Conservation (phyloP, 2,888 invertebrate genomes). For the Chironomus riparius region DNA sequence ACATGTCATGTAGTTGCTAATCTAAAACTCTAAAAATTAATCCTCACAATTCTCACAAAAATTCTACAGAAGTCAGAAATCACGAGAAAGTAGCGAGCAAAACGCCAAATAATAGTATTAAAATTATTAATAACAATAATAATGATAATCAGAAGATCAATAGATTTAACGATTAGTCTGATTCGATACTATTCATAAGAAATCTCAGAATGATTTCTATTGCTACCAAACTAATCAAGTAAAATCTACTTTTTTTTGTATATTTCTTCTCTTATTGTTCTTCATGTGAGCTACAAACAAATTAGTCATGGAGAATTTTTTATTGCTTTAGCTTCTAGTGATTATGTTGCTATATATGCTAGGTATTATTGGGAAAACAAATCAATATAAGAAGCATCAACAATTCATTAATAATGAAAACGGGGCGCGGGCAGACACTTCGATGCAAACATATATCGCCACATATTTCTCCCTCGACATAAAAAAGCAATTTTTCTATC, state of each 20-base stretch:
- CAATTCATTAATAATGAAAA: constrained; percentile 22
- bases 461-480: not conserved
- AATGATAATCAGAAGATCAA: constrained; percentile 8
- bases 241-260: not conserved
- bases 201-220: not conserved
- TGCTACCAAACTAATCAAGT: constrained; percentile 25
- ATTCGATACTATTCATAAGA: constrained; percentile 17
- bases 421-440: not conserved
- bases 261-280: not conserved
- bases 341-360: not conserved
- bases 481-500: not conserved
- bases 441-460: not conserved
- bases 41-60: too few relatives aligned
- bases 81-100: too few relatives aligned
- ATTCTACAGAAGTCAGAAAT: too few relatives aligned
- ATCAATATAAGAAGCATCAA: constrained; percentile 6
- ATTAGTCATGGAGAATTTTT: constrained; percentile 19
- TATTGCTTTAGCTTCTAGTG: constrained; percentile 16
- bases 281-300: not conserved
- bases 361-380: not conserved
- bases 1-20: too few relatives aligned
- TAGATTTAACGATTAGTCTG: constrained; percentile 23
- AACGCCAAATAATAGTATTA: too few relatives aligned
- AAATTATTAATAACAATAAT: too few relatives aligned
- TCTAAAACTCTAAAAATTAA: too few relatives aligned